Evolutionary conservation across 2,797 vertebrate genomes (phyloP).

Genomic region (Siniperca obscura): DNA sequence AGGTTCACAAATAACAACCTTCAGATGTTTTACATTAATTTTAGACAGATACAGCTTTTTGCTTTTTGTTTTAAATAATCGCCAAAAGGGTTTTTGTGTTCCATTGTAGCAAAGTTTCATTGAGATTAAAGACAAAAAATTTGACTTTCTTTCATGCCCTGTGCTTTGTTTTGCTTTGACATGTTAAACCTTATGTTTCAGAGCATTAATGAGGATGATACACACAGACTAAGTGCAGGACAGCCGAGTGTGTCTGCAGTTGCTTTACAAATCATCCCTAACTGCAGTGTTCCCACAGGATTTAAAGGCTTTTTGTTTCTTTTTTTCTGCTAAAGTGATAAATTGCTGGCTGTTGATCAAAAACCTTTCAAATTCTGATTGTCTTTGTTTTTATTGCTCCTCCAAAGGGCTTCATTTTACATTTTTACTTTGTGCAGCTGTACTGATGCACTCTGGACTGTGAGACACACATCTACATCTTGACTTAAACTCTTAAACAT

Average conservation of each 20-base stretch:
- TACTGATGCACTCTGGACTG: neutral
- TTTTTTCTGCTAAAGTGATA: slow-evolving; percentile 40
- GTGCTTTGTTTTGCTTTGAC: neutral
- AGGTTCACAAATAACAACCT: slow-evolving; percentile 9
- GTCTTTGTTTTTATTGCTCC: neutral
- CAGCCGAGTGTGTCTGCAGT: slow-evolving; percentile 30
- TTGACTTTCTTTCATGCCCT: neutral
- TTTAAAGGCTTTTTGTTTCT: slow-evolving; percentile 42
- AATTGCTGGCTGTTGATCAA: slow-evolving; percentile 30
- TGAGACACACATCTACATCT: neutral
- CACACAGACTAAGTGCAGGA: slow-evolving; percentile 12
- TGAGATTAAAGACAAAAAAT: neutral
- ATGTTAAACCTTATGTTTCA: slow-evolving; percentile 14
- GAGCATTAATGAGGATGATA: slow-evolving; percentile 27
- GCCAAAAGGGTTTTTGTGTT: neutral
- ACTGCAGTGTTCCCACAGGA: slow-evolving; percentile 37
- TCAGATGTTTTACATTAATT: neutral
- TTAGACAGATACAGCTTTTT: neutral
- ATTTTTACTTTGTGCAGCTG: neutral
- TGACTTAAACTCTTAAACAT: slow-evolving; percentile 8
- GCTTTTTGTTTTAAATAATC: neutral
- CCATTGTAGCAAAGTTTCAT: neutral
- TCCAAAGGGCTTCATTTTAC: slow-evolving; percentile 11
- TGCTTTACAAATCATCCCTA: slow-evolving; percentile 40
- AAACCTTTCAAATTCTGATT: slow-evolving; percentile 20